phyloP scores from a whole-genome alignment of 2,113 vertebrate genomes.

The Nothoprocta pentlandii region DNA sequence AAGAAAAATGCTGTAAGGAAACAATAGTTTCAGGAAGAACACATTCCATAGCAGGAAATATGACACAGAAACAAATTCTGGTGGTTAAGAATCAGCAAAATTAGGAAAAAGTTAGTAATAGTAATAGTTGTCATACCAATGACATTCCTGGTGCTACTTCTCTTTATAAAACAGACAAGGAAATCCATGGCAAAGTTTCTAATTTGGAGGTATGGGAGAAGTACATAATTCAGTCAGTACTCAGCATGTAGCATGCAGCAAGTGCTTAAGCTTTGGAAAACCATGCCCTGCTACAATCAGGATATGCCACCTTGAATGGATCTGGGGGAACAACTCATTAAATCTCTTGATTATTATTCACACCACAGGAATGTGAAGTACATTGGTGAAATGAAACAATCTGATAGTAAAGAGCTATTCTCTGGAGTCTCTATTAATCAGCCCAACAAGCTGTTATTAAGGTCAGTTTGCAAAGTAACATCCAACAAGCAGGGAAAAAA shows the following conservation, averaged over 20 bases:
- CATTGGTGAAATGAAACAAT: conserved; percentile 74
- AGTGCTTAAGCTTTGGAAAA: conserved; percentile 13
- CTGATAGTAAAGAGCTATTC: conserved; percentile 73
- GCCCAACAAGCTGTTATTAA: conserved; percentile 76
- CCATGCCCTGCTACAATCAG: not conserved
- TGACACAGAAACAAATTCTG: not conserved
- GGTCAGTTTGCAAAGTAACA: conserved; percentile 51
- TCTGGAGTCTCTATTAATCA: conserved; percentile 62
- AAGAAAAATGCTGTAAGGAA: not conserved
- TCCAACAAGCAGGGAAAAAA: conserved; percentile 31
- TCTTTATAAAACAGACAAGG: not conserved
- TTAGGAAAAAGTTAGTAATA: not conserved
- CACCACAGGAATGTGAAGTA: conserved; percentile 52
- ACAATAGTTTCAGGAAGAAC: not conserved
- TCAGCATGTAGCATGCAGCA: not conserved
- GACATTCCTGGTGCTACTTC: not conserved
- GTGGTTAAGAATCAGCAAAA: not conserved
- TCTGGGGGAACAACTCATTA: conserved; percentile 32
- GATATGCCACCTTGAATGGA: not conserved
- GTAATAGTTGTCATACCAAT: not conserved
- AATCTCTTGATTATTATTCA: conserved; percentile 67
- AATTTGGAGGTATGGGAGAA: not conserved
- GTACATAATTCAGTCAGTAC: not conserved
- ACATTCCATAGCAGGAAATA: not conserved
- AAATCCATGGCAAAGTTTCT: conserved; percentile 16